These are phyloP conservation scores for Drosophila trapezifrons DNA, from an alignment of 1,140 invertebrate genomes.

Conservation along the genomic window DNA sequence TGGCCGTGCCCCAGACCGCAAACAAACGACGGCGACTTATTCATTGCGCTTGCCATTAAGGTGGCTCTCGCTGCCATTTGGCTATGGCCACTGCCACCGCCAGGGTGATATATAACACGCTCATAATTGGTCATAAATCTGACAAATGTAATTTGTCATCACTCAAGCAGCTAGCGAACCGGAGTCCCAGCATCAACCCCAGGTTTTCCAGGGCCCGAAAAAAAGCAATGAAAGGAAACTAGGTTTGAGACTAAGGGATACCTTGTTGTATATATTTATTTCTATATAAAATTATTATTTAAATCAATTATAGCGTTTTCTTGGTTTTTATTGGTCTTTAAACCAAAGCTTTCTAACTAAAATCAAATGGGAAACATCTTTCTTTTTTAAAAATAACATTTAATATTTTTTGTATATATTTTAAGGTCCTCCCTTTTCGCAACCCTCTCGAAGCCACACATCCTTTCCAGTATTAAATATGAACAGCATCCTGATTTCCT, in stretches of 20 bases:
- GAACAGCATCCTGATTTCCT: slow-evolving; percentile 2
- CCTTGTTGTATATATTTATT: not conserved
- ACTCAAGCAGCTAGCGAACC: slow-evolving; percentile 72
- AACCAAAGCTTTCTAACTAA: not conserved
- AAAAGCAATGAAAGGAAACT: not conserved
- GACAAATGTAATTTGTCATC: slow-evolving; percentile 84
- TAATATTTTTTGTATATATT: not conserved
- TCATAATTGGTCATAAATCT: slow-evolving; percentile 84
- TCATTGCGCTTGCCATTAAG: slow-evolving; percentile 81
- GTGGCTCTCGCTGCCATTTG: slow-evolving; percentile 59
- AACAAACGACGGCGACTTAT: slow-evolving; percentile 82
- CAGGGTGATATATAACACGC: slow-evolving; percentile 83
- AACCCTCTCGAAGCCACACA: not conserved
- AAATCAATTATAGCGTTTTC: not conserved
- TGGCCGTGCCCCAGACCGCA: slow-evolving; percentile 48
- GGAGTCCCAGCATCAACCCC: slow-evolving; percentile 35
- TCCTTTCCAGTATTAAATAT: slow-evolving; percentile 7
- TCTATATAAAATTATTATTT: too few species aligned
- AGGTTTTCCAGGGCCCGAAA: not conserved
- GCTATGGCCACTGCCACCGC: slow-evolving; percentile 21
- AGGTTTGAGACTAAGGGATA: slow-evolving; percentile 10
- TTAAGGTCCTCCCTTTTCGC: not conserved
- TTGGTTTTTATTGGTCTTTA: too few species aligned
- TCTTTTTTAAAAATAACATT: not conserved
- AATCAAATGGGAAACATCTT: not conserved